Evolutionary conservation across 2,888 invertebrate species (phyloP).

Genomic region (Teinopalpus imperialis): DNA sequence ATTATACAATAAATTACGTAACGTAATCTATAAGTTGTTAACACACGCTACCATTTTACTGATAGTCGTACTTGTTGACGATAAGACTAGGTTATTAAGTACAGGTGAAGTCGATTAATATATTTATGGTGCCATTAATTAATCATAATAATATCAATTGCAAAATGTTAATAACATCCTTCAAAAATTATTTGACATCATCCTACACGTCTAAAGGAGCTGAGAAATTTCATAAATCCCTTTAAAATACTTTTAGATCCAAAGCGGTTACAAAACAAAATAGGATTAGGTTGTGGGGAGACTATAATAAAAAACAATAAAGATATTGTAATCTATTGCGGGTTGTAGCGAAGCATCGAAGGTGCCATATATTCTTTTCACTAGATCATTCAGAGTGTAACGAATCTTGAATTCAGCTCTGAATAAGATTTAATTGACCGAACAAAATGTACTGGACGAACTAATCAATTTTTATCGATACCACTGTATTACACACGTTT

Average conservation of each 20-base stretch:
- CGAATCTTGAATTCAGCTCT: slow-evolving; percentile 27
- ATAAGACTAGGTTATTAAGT: slow-evolving; percentile 20
- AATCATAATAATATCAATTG: slow-evolving; percentile 16
- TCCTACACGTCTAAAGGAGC: slow-evolving; percentile 18
- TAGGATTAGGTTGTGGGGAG: too few species aligned
- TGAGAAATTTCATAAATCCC: slow-evolving; percentile 9
- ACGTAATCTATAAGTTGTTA: slow-evolving; percentile 6
- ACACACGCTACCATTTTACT: slow-evolving; percentile 7
- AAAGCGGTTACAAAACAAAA: too few species aligned
- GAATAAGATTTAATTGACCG: slow-evolving; percentile 10
- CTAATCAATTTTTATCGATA: too few species aligned
- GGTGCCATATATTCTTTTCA: slow-evolving; percentile 42
- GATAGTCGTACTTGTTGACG: slow-evolving; percentile 14
- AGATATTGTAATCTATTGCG: slow-evolving; percentile 37
- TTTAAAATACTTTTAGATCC: too few species aligned
- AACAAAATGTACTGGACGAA: not conserved
- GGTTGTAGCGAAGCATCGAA: slow-evolving; percentile 30
- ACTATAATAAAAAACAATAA: not conserved
- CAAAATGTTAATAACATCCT: not conserved
- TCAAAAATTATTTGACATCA: slow-evolving; percentile 15
- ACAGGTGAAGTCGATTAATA: slow-evolving; percentile 2
- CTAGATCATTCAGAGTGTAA: slow-evolving; percentile 43
- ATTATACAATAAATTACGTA: too few species aligned
- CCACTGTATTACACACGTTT: too few species aligned
- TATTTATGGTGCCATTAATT: slow-evolving; percentile 3